Conservation (phyloP, 1,140 invertebrate species). For the Heterodera carotae region DNA sequence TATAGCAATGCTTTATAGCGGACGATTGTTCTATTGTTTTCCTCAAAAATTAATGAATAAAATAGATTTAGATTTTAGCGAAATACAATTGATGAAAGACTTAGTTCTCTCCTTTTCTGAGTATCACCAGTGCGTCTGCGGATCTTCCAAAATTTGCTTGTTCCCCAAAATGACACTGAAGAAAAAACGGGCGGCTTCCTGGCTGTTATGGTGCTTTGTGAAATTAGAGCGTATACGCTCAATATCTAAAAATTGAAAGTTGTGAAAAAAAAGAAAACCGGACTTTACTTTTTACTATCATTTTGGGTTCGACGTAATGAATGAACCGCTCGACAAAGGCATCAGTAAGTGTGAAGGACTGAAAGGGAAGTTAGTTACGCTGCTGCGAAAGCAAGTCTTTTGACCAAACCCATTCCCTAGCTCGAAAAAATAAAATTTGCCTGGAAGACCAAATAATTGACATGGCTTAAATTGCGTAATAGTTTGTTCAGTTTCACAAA, state of each 20-base stretch:
- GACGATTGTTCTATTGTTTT: no score
- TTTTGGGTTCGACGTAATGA: background rate
- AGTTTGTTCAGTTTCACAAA: slow-evolving; percentile 27
- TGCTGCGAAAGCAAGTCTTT: no score
- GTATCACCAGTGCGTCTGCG: no score
- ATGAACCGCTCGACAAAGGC: slow-evolving; percentile 19
- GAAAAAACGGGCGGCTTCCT: background rate
- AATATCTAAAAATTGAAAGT: background rate
- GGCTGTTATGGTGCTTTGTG: background rate
- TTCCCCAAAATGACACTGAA: background rate
- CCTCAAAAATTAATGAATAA: no score
- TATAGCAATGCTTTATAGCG: no score
- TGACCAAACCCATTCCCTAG: no score
- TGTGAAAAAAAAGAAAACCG: background rate
- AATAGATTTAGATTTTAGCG: no score
- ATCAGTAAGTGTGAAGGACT: slow-evolving; percentile 13
- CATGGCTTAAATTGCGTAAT: slow-evolving; percentile 19
- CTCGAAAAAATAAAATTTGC: background rate
- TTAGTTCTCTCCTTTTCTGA: no score
- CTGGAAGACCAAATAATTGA: slow-evolving; percentile 28
- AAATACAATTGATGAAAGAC: no score
- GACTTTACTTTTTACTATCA: background rate
- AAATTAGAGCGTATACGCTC: background rate
- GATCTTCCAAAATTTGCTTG: background rate
- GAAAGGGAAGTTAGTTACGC: background rate